phyloP scores from a whole-genome alignment of 2,797 vertebrate species.

The Erpetoichthys calabaricus region DNA sequence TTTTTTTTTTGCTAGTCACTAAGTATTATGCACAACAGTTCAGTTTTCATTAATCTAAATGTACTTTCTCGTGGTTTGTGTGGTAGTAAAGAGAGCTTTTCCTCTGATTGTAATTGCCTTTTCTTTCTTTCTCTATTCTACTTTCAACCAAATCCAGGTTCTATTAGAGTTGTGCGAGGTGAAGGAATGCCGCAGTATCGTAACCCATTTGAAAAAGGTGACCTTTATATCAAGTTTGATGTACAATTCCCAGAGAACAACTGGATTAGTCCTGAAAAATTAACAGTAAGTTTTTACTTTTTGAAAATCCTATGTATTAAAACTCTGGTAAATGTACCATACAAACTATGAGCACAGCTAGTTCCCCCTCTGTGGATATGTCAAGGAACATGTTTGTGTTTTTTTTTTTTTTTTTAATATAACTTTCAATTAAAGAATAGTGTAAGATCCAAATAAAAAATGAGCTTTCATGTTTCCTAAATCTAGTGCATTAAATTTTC shows the following conservation, averaged over 20 bases:
- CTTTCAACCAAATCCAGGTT: conserved; percentile 41
- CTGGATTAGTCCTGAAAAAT: conserved; percentile 93
- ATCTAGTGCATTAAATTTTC: too few relatives aligned
- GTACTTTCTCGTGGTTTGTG: not conserved
- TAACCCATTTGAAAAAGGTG: conserved; percentile 95
- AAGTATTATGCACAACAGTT: too few relatives aligned
- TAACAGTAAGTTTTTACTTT: conserved; percentile 60
- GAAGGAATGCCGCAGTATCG: conserved; percentile 97
- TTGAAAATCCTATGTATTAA: not conserved
- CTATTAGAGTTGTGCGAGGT: conserved; percentile 76
- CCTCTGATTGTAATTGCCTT: not conserved
- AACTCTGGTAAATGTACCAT: not conserved
- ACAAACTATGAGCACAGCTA: too few relatives aligned
- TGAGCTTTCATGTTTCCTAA: not conserved
- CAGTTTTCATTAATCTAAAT: not conserved
- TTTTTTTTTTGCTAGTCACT: too few relatives aligned
- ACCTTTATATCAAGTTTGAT: conserved; percentile 90
- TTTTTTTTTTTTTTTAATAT: too few relatives aligned
- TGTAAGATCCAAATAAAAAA: not conserved
- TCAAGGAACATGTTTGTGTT: too few relatives aligned
- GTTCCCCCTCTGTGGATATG: too few relatives aligned
- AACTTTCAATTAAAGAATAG: not conserved
- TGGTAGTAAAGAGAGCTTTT: not conserved
- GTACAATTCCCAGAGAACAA: conserved; percentile 95
- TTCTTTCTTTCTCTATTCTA: too few relatives aligned